phyloP scores from a whole-genome alignment of 2,113 vertebrate species.

The Dicrurus megarhynchus region DNA sequence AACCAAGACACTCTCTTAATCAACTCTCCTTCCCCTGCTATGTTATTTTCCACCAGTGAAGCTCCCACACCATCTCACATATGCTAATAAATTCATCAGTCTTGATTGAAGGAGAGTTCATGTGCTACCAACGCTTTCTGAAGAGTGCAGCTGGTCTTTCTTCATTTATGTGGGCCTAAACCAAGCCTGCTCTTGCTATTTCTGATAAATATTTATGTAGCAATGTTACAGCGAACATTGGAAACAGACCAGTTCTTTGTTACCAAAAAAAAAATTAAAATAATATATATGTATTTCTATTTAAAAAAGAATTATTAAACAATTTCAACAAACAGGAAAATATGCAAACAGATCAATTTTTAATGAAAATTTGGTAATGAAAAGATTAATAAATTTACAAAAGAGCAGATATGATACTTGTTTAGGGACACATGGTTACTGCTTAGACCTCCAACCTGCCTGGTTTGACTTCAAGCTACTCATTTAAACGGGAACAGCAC shows the following conservation, averaged over 20 bases:
- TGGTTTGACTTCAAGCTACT: background rate
- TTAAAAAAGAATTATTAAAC: background rate
- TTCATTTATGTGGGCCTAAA: background rate
- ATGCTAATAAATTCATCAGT: constrained; percentile 25
- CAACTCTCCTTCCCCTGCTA: background rate
- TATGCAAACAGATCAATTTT: background rate
- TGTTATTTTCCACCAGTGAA: background rate
- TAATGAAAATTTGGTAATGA: background rate
- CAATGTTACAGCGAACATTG: background rate
- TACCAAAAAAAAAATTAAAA: background rate
- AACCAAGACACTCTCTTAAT: background rate
- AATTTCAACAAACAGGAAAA: background rate
- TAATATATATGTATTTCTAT: background rate
- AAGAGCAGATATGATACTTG: background rate
- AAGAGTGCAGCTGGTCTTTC: background rate
- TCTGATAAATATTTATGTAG: constrained; percentile 46
- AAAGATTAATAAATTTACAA: background rate
- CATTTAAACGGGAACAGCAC: background rate
- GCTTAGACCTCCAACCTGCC: background rate
- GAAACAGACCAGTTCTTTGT: background rate
- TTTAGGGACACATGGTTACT: background rate
- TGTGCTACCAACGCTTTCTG: background rate
- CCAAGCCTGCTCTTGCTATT: background rate
- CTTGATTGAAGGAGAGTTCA: constrained; percentile 19
- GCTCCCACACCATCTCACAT: background rate